These are phyloP conservation scores for Eulimnadia texana DNA, from an alignment of 1,140 invertebrate genomes.

Conservation along the genomic window DNA sequence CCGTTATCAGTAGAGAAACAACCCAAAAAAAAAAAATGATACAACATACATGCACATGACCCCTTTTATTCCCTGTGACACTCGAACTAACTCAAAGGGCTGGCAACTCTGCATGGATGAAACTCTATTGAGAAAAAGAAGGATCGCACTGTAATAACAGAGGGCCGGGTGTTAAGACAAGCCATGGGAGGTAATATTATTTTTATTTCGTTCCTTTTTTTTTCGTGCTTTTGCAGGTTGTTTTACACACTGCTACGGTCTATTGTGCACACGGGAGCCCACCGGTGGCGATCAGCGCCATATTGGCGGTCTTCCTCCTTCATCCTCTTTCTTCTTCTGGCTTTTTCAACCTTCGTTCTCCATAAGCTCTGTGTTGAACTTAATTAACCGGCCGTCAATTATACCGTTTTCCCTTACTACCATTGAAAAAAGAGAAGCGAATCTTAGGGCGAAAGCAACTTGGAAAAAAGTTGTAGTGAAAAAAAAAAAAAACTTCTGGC, in stretches of 20 bases:
- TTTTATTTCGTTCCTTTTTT: not conserved
- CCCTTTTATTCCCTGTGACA: not conserved
- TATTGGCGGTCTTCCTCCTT: not conserved
- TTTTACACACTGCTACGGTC: not conserved
- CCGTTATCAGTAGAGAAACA: not conserved
- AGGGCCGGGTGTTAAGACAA: not conserved
- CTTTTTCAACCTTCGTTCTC: too few relatives aligned
- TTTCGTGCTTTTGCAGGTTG: not conserved
- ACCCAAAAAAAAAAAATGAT: too few relatives aligned
- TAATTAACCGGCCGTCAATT: not conserved
- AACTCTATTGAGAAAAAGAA: not conserved
- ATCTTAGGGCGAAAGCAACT: too few relatives aligned
- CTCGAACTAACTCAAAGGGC: not conserved
- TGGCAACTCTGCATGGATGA: not conserved
- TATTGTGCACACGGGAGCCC: not conserved
- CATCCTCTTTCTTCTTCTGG: not conserved
- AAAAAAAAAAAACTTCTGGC: not conserved
- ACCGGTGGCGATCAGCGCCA: not conserved
- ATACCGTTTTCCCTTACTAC: not conserved
- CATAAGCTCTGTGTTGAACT: too few relatives aligned
- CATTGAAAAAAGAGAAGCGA: not conserved
- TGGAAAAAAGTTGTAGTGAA: too few relatives aligned
- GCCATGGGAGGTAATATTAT: not conserved
- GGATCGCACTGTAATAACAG: not conserved
- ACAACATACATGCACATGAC: too few relatives aligned